Conservation (phyloP, 2,113 vertebrate genomes). For the Takifugu bimaculatus region DNA sequence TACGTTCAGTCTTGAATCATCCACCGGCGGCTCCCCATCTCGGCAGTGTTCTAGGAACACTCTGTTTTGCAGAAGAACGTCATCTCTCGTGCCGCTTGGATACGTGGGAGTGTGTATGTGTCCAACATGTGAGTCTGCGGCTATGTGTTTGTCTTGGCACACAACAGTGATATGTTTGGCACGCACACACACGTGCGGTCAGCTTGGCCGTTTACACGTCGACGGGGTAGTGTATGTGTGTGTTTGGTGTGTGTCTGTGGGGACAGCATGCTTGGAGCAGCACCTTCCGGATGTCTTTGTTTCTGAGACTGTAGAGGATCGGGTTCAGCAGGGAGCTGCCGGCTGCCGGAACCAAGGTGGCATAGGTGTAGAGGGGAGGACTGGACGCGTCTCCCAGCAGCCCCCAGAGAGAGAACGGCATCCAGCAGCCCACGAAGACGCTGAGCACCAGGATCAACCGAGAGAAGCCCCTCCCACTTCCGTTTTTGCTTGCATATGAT, state of each 20-base stretch:
- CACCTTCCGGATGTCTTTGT: constrained; percentile 90
- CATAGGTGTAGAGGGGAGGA: constrained; percentile 83
- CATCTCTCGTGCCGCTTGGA: constrained; percentile 23
- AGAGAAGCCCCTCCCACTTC: constrained; percentile 64
- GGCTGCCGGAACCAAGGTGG: constrained; percentile 87
- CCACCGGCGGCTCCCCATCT: constrained; percentile 37
- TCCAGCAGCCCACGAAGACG: constrained; percentile 89
- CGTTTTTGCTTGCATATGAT: constrained; percentile 75
- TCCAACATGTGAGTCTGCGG: constrained; percentile 29
- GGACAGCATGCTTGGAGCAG: constrained; percentile 84
- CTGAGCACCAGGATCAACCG: constrained; percentile 82
- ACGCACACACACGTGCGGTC: neutral
- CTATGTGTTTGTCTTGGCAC: constrained; percentile 53
- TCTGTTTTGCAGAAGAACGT: constrained; percentile 53
- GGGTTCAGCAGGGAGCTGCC: constrained; percentile 92
- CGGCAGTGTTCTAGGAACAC: constrained; percentile 48
- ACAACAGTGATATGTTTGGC: constrained; percentile 56
- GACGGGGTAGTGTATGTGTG: constrained; percentile 82
- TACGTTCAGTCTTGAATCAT: constrained; percentile 35
- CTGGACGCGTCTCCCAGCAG: constrained; percentile 82
- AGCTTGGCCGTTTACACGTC: constrained; percentile 79
- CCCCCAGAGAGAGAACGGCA: constrained; percentile 89
- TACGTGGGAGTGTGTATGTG: constrained; percentile 21
- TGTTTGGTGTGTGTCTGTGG: constrained; percentile 64
- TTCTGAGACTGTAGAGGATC: constrained; percentile 89